A percentile compares a stretch with the other conserved stretches of the same genome.
These are phyloP conservation scores for Poeciliopsis occidentalis DNA, from an alignment of 2,113 vertebrate genomes.

Conservation along the genomic window DNA sequence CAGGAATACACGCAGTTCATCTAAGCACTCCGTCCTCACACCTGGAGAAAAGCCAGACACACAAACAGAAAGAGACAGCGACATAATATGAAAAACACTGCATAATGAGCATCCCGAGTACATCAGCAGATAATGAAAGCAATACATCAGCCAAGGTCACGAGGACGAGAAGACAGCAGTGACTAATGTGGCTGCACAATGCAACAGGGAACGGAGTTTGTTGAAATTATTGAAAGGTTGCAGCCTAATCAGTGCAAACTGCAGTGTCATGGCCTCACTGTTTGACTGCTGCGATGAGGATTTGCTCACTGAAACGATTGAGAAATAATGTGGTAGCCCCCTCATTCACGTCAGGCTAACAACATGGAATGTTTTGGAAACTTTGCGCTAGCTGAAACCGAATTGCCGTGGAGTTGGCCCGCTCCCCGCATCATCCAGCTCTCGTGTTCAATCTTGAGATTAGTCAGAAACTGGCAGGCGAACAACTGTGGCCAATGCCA, in stretches of 20 bases:
- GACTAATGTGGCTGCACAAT: constrained; percentile 72
- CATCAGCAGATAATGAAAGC: constrained; percentile 75
- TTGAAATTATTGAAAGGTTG: constrained; percentile 51
- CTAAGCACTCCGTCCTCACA: constrained; percentile 57
- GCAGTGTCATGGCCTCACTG: constrained; percentile 31
- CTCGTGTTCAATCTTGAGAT: constrained; percentile 47
- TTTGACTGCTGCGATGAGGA: constrained; percentile 13
- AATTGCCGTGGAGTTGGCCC: constrained; percentile 13
- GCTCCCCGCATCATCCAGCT: constrained; percentile 32
- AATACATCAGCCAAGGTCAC: constrained; percentile 79
- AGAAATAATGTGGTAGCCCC: constrained; percentile 33
- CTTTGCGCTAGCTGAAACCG: constrained; percentile 16
- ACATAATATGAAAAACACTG: constrained; percentile 67
- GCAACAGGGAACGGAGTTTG: constrained; percentile 53
- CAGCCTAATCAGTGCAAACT: constrained; percentile 56
- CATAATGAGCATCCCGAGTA: constrained; percentile 71
- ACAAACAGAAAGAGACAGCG: constrained; percentile 51
- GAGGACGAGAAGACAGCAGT: constrained; percentile 66
- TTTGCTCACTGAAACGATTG: constrained; percentile 13
- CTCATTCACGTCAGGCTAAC: constrained; percentile 9
- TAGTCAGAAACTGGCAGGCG: constrained; percentile 29
- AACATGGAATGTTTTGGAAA: constrained; percentile 31
- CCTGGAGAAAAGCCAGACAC: constrained; percentile 72
- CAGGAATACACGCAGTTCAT: constrained; percentile 79
- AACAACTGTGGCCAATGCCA: constrained; percentile 21